phyloP scores from a whole-genome alignment of 53 echinoderm and acorn worm genomes.

The Echinometra lucunter region DNA sequence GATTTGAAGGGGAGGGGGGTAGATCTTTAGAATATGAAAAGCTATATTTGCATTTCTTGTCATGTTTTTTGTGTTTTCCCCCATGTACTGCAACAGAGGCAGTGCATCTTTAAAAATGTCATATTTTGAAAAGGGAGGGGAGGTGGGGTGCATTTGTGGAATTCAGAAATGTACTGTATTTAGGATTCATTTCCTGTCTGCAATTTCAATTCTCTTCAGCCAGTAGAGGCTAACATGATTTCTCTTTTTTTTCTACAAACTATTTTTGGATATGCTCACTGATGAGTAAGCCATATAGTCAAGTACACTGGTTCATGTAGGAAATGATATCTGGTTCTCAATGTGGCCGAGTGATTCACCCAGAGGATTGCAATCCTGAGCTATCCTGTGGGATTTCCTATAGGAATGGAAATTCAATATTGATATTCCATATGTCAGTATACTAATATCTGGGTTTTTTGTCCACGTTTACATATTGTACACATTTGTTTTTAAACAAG shows the following conservation, averaged over 20 bases:
- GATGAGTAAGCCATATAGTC: slow-evolving; percentile 29
- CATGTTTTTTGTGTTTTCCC: not conserved
- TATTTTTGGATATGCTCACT: not conserved
- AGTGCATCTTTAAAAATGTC: not conserved
- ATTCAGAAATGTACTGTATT: not conserved
- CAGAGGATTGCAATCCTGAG: not conserved
- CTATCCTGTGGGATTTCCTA: slow-evolving; percentile 26
- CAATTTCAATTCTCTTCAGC: not conserved
- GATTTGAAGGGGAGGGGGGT: not conserved
- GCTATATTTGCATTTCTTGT: not conserved
- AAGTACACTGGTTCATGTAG: not conserved
- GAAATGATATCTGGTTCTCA: slow-evolving; percentile 41
- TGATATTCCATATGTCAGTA: too few species aligned
- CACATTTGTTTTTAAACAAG: too few species aligned
- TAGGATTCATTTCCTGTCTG: slow-evolving; percentile 43
- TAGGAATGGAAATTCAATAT: not conserved
- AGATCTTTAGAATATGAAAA: not conserved
- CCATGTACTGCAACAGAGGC: not conserved
- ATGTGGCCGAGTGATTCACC: slow-evolving; percentile 9
- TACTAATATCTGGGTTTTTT: not conserved
- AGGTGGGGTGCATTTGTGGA: not conserved
- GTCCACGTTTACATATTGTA: not conserved
- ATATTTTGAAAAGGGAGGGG: not conserved
- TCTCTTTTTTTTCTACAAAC: not conserved
- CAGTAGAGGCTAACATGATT: slow-evolving; percentile 2